A percentile compares a stretch with the other conserved stretches of the same genome.
Conservation (phyloP, 2,888 invertebrate genomes). For the Acleris sparsana region DNA sequence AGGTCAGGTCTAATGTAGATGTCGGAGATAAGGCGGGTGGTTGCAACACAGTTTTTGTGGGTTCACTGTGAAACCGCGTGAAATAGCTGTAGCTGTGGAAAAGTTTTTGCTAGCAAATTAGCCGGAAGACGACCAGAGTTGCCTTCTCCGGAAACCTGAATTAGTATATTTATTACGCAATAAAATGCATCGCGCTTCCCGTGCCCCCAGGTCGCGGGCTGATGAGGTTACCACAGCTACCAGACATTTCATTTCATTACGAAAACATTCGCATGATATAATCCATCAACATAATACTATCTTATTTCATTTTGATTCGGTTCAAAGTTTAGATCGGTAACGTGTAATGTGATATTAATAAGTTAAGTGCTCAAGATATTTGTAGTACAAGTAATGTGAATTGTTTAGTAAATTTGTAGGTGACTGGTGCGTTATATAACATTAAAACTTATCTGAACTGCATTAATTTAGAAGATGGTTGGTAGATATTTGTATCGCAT, state of each 20-base stretch:
- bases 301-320: constrained; percentile 17
- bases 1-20: constrained; percentile 35
- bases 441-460: no score
- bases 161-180: constrained; percentile 18
- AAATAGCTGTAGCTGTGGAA: constrained; percentile 10
- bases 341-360: constrained; percentile 14
- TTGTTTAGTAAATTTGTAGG: not conserved
- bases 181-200: constrained; percentile 11
- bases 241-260: constrained; percentile 28
- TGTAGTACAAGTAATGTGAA: constrained; percentile 15
- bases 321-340: constrained; percentile 16
- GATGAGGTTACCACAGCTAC: constrained; percentile 19
- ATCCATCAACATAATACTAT: constrained; percentile 28
- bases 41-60: constrained; percentile 29
- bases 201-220: constrained; percentile 20
- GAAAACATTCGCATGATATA: constrained; percentile 30
- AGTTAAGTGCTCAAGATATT: constrained; percentile 14
- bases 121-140: constrained; percentile 11
- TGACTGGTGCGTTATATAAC: no score
- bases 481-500: no score
- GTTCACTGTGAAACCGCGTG: constrained; percentile 28
- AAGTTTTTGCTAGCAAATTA: constrained; percentile 12
- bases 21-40: constrained; percentile 29
- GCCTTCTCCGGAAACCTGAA: constrained; percentile 15
- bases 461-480: no score